phyloP scores from a whole-genome alignment of 1,140 invertebrate species.

The Zophobas morio region DNA sequence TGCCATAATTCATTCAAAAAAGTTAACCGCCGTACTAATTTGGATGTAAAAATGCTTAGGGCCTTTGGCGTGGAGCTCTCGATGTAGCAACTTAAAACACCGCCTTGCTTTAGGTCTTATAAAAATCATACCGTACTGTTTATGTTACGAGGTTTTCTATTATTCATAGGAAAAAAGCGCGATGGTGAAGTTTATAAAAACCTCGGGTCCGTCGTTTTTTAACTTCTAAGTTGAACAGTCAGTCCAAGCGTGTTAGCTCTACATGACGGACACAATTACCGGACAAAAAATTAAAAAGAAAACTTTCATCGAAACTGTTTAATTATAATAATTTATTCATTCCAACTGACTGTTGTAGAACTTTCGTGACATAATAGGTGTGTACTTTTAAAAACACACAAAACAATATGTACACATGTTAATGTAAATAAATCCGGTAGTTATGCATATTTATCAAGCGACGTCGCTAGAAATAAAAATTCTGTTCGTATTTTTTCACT shows the following conservation, averaged over 20 bases:
- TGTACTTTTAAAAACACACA: no score
- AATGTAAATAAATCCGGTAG: no score
- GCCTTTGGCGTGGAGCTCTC: background rate
- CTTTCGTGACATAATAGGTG: no score
- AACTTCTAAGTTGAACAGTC: background rate
- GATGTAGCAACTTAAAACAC: conserved; percentile 19
- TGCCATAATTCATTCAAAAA: conserved; percentile 1
- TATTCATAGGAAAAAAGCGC: conserved; percentile 27
- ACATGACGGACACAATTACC: background rate
- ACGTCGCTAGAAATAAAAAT: no score
- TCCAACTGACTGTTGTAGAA: no score
- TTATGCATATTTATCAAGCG: no score
- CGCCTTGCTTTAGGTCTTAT: conserved; percentile 20
- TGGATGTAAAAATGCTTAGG: conserved; percentile 15
- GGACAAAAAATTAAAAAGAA: no score
- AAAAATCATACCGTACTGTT: conserved; percentile 25
- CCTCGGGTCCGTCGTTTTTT: conserved; percentile 9
- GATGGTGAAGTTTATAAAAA: conserved; percentile 30
- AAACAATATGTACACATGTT: no score
- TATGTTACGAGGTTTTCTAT: conserved; percentile 36
- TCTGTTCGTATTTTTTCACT: no score
- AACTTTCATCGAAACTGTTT: no score
- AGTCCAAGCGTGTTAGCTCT: background rate
- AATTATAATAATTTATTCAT: no score
- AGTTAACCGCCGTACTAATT: conserved; percentile 19